Conservation (phyloP, 2,797 vertebrate genomes). For the Peromyscus nudipes region DNA sequence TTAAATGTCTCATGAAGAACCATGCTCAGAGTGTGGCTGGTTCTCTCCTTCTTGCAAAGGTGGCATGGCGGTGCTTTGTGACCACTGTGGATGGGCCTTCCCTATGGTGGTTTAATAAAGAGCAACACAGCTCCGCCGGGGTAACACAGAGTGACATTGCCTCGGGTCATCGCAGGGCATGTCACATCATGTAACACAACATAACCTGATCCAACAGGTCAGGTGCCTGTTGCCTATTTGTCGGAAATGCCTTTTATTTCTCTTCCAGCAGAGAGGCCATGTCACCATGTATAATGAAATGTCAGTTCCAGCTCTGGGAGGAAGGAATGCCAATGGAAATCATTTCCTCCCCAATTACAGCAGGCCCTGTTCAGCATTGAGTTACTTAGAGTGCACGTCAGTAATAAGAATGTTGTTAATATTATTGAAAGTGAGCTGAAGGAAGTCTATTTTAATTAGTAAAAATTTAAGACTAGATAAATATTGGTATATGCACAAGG, state of each 20-base stretch:
- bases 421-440: conserved; percentile 71
- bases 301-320: conserved; percentile 74
- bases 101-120: conserved; percentile 85
- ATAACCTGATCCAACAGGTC: conserved; percentile 86
- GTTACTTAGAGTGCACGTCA: conserved; percentile 39
- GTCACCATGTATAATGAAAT: conserved; percentile 70
- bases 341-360: conserved; percentile 77
- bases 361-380: conserved; percentile 56
- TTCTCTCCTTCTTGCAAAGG: conserved; percentile 75
- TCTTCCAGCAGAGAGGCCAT: conserved; percentile 74
- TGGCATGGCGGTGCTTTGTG: conserved; percentile 73
- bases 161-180: conserved; percentile 86
- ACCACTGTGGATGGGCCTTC: conserved; percentile 75
- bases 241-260: conserved; percentile 80
- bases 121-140: conserved; percentile 79
- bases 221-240: conserved; percentile 87
- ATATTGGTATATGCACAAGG: conserved; percentile 46
- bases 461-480: conserved; percentile 69
- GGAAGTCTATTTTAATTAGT: conserved; percentile 70
- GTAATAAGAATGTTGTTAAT: conserved; percentile 64
- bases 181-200: conserved; percentile 85
- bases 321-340: conserved; percentile 69
- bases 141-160: conserved; percentile 88
- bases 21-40: conserved; percentile 43
- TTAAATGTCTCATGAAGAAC: conserved; percentile 61